Percentiles rank a stretch among this genome's conserved stretches.
Evolutionary conservation across 2,113 vertebrate species (phyloP).

Genomic region (Sakesphorus luctuosus): DNA sequence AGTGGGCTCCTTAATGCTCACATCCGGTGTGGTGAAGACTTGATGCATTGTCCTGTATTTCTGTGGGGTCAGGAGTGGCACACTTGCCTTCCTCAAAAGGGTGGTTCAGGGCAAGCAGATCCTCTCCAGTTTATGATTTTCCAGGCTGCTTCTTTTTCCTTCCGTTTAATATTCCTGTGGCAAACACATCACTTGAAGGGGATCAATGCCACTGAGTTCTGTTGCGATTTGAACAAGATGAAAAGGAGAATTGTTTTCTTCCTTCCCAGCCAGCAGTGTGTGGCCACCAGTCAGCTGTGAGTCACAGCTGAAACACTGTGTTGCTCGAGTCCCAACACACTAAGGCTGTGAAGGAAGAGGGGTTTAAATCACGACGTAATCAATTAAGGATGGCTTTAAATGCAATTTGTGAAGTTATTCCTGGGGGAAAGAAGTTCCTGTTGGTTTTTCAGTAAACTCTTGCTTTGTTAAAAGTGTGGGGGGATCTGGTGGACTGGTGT

Average conservation of each 20-base stretch:
- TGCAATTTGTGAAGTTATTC: background rate
- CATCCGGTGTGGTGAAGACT: too few species aligned
- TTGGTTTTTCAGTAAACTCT: background rate
- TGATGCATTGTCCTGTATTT: background rate
- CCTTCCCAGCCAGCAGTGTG: background rate
- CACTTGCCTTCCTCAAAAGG: background rate
- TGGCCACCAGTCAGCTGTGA: background rate
- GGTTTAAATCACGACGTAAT: background rate
- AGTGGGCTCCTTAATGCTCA: background rate
- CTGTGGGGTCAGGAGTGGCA: background rate
- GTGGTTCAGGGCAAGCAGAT: background rate
- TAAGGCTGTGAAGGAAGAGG: background rate
- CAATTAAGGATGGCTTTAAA: background rate
- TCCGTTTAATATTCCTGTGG: background rate
- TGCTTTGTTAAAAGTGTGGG: background rate
- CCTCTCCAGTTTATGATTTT: background rate
- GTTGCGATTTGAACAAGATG: background rate
- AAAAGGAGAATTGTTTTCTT: constrained; percentile 7
- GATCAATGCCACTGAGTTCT: background rate
- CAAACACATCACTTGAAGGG: background rate
- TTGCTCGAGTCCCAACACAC: background rate
- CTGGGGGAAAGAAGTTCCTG: background rate
- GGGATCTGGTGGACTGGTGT: background rate
- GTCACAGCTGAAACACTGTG: background rate
- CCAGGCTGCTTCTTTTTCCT: background rate